Percentiles rank a stretch among this genome's conserved stretches.
These are phyloP conservation scores for Limanda limanda DNA, from an alignment of 2,113 vertebrate species.

Conservation along the genomic window DNA sequence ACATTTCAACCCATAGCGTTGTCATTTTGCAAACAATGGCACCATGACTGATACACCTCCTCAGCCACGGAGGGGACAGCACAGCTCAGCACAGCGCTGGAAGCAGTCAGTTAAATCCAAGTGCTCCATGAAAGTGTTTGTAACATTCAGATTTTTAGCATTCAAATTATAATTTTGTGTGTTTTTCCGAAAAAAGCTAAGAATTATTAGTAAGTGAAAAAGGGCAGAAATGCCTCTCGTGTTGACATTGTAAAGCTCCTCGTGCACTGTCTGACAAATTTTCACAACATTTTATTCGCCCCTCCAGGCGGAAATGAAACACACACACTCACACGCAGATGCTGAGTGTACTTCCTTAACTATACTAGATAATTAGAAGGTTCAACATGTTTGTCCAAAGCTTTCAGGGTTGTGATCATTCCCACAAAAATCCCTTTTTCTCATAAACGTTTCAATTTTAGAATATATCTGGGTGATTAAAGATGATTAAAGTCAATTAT, in stretches of 20 bases:
- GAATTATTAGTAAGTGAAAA: conserved; percentile 46
- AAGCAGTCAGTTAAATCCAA: conserved; percentile 49
- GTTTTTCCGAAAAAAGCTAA: conserved; percentile 32
- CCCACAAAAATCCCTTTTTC: conserved; percentile 81
- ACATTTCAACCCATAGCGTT: conserved; percentile 65
- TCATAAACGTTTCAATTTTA: conserved; percentile 83
- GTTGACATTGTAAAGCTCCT: conserved; percentile 60
- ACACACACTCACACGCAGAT: conserved; percentile 51
- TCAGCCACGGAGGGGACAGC: conserved; percentile 53
- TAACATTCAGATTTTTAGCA: too few relatives aligned
- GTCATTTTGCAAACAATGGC: conserved; percentile 73
- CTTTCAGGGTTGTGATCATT: conserved; percentile 75
- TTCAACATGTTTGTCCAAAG: conserved; percentile 77
- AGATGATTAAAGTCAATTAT: conserved; percentile 83
- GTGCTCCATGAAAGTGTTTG: too few relatives aligned
- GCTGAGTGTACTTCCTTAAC: conserved; percentile 71
- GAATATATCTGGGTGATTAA: conserved; percentile 83
- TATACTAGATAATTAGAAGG: conserved; percentile 81
- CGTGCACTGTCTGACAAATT: conserved; percentile 51
- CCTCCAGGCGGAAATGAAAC: conserved; percentile 58
- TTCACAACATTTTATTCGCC: conserved; percentile 59
- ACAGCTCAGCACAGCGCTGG: conserved; percentile 6
- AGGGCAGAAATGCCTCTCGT: conserved; percentile 32
- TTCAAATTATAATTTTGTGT: conserved; percentile 39
- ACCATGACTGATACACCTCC: conserved; percentile 63